These are phyloP conservation scores for Mohoua ochrocephala DNA, from an alignment of 2,113 vertebrate species.

Conservation along the genomic window DNA sequence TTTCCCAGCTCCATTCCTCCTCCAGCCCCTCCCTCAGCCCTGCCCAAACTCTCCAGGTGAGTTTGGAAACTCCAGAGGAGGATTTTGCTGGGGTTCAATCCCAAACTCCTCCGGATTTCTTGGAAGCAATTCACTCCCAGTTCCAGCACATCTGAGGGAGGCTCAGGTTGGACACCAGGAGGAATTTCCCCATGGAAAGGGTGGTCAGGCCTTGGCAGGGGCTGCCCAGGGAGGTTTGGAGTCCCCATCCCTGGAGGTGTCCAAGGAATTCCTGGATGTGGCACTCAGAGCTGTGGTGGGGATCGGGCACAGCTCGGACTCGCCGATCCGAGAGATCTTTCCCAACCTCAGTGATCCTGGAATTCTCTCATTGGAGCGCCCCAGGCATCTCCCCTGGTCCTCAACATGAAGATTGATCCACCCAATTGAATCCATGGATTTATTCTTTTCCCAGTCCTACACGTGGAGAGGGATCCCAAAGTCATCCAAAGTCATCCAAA, in stretches of 20 bases:
- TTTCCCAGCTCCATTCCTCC: too few species aligned
- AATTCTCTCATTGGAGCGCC: background rate
- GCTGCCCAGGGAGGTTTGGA: background rate
- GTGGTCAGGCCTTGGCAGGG: background rate
- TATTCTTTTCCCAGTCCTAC: background rate
- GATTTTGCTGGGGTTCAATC: too few species aligned
- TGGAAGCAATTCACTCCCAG: too few species aligned
- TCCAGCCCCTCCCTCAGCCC: too few species aligned
- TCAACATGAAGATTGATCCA: background rate
- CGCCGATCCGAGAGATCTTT: rapidly evolving
- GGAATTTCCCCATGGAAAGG: background rate
- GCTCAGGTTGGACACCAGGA: background rate
- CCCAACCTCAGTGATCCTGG: background rate
- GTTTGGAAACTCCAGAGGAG: too few species aligned
- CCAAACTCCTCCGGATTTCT: too few species aligned
- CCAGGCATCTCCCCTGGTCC: background rate
- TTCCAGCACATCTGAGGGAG: too few species aligned
- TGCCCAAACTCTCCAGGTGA: too few species aligned
- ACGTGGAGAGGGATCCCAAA: background rate
- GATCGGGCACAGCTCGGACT: background rate
- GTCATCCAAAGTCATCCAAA: background rate
- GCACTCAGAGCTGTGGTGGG: background rate
- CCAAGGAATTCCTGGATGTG: background rate
- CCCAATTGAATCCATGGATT: rapidly evolving
- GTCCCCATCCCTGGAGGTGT: background rate